Evolutionary conservation across 2,113 vertebrate genomes (phyloP).

Genomic region (Nothobranchius kuhntae): DNA sequence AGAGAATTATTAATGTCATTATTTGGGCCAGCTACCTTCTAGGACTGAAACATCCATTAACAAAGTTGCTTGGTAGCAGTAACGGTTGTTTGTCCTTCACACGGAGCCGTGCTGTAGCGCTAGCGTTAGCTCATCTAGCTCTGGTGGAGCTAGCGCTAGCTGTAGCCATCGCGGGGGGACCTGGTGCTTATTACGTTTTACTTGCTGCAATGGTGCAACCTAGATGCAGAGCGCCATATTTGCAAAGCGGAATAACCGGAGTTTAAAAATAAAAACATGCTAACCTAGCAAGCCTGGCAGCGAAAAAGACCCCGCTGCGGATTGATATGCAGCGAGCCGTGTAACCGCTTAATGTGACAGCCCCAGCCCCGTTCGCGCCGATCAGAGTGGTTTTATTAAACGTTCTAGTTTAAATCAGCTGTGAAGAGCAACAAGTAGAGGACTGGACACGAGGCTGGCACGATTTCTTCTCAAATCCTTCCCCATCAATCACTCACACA

Average conservation of each 20-base stretch:
- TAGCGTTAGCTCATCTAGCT: slow-evolving; percentile 16
- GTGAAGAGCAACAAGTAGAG: slow-evolving; percentile 2
- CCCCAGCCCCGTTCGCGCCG: background rate
- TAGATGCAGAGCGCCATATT: slow-evolving; percentile 58
- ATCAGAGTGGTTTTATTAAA: no score
- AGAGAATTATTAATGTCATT: background rate
- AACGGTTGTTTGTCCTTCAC: background rate
- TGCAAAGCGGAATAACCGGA: slow-evolving; percentile 1
- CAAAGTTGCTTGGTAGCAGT: background rate
- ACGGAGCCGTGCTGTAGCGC: background rate
- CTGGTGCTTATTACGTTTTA: slow-evolving; percentile 29
- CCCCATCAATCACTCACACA: slow-evolving; percentile 68
- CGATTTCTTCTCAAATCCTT: slow-evolving; percentile 40
- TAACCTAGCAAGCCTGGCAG: slow-evolving; percentile 37
- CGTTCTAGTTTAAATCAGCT: background rate
- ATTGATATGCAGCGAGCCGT: slow-evolving; percentile 30
- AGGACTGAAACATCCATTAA: background rate
- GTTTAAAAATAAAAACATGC: slow-evolving; percentile 11
- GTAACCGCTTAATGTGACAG: slow-evolving; percentile 1
- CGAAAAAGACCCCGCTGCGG: slow-evolving; percentile 47
- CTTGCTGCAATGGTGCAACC: slow-evolving; percentile 10
- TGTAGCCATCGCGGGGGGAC: slow-evolving; percentile 19
- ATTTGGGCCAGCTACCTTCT: background rate
- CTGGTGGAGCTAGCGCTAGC: slow-evolving; percentile 3
- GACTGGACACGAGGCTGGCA: slow-evolving; percentile 19